Percentiles rank a stretch among this genome's conserved stretches.
Evolutionary conservation across 2,888 invertebrate species (phyloP).

Genomic region (Drosophila neutralis): DNA sequence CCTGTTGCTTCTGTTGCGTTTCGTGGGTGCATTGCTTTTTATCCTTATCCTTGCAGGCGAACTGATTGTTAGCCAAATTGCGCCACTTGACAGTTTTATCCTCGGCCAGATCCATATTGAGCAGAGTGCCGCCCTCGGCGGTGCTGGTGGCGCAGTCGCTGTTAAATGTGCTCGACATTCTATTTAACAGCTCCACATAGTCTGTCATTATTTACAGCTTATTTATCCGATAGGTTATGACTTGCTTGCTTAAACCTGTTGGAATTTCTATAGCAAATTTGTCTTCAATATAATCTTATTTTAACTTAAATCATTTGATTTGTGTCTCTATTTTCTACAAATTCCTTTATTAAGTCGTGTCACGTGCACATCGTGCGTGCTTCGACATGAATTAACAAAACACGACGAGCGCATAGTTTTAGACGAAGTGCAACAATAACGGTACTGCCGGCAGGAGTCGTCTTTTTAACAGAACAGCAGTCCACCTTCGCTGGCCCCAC

Average conservation of each 20-base stretch:
- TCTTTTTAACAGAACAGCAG: conserved; percentile 31
- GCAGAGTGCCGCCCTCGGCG: conserved; percentile 74
- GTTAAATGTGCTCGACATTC: conserved; percentile 84
- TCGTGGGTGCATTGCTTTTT: conserved; percentile 51
- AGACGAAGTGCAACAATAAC: conserved; percentile 10
- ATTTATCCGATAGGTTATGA: not conserved
- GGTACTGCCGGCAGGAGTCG: conserved; percentile 40
- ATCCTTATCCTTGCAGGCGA: conserved; percentile 83
- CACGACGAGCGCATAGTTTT: conserved; percentile 1
- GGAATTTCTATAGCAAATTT: not conserved
- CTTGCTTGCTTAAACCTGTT: not conserved
- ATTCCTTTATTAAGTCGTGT: not conserved
- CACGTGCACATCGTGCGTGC: conserved; percentile 10
- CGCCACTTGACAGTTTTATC: conserved; percentile 85
- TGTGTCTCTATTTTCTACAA: not conserved
- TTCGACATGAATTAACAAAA: conserved; percentile 3
- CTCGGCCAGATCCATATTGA: conserved; percentile 82
- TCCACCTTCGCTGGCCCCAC: conserved; percentile 40
- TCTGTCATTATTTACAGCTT: conserved; percentile 76
- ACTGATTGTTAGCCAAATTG: conserved; percentile 84
- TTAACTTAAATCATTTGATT: not conserved
- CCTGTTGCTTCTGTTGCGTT: conserved; percentile 44
- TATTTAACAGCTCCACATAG: conserved; percentile 81
- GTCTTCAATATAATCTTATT: not conserved
- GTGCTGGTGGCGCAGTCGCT: conserved; percentile 80